Base-by-base conservation (phyloP, 2,797 vertebrate species). In the Mormyrops boulengeri region DNA sequence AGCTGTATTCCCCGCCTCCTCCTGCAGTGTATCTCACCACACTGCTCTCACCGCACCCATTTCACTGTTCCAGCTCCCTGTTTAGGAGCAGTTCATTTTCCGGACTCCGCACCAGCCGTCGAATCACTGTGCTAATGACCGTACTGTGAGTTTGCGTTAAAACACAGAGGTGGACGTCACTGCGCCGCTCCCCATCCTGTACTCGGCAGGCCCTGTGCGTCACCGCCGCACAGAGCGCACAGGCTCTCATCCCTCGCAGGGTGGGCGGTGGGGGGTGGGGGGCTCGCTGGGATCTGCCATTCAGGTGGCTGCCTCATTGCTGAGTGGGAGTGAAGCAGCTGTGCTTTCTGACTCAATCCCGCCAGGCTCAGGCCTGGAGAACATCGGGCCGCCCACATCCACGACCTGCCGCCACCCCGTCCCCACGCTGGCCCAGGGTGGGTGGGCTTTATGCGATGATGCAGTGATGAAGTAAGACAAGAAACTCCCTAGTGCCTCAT, bases 341-440 rank as follows among this genome's bases (percentile, higher is more conserved):
- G 62, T 90, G 88, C 89, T 84, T 80, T 88, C 90, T 93, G 93
- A 92, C 90, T 93, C 93, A 93, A 91, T 91, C 89, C 88, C 66
- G 89, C 92, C 91, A 12, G 91, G 92, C 89, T 89, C 89, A 89
- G 90, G 91, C 92, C 91, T 90, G 89, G 88, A 91, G 90, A 92
- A 91, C 91, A 91, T 89, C 88, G 77, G 91, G 92, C 91, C 93
- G 91, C 93, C 91, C 92, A 93, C 93, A 87, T 85, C 88, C 89
- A 89, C 90, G 77, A 66, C 92, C 93, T 88, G 91, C 91, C 90
- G 88, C 82, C 69, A 88, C 91, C 91, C 89, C 87, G 89, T 88
- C 91, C 87, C 84, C 90, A 11, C 47, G 38, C 73, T 88, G 88
- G 90, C 89, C 90, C 30, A 7, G 88, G 90, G 89, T 90, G 80